Base-by-base conservation (phyloP, 2,888 invertebrate species). In the Noctua pronuba region DNA sequence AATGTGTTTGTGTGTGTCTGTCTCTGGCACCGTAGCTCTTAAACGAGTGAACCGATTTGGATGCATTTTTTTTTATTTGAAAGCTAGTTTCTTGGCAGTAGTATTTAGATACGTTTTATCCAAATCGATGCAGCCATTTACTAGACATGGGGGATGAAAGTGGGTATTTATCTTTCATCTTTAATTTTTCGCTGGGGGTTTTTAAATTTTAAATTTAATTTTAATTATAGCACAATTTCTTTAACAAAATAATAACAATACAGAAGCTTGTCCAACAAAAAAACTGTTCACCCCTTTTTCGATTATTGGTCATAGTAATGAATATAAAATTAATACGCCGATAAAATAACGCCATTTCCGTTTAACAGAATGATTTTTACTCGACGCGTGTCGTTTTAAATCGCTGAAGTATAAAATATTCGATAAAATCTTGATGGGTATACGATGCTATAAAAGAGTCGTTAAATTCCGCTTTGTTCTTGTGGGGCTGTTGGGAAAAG, bases 341-440 rank as follows among this genome's bases (percentile, higher is more conserved):
- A 71, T 71, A 80, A 62, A 80, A 80, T 44, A 24, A 0, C 21
- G 24, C 41, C 21, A 24, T 71, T 60, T 24, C 1, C 7, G 21
- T 62, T 52, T 24, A 35, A 52, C 24, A 24, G 13, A 1, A 0
- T 2, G 31, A 49, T 6, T 35, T 11, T 68, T 13, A 49, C 11
- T 41, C 49, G 3, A 31, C n/a, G 5, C 16, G n/a, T 35, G 24
- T 71, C 41, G 67, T 44, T 69, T 80, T 64, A 44, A 77, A 80
- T 44, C 72, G 35, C 35, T 70, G 41, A 18, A 7, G 72, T 62
- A 24, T 78, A 35, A 80, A 77, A 68, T 60, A 79, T 62, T 28
- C 46, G 18, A 77, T 77, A 77, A 77, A 71, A 44, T 80, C 60
- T 80, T 80, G 24, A 77, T 69, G 31, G 41, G 2, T 69, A 35